Percentiles rank a stretch among this genome's conserved stretches.
Evolutionary conservation across 2,113 vertebrate species (phyloP).

Genomic region (Phoenicopterus ruber): DNA sequence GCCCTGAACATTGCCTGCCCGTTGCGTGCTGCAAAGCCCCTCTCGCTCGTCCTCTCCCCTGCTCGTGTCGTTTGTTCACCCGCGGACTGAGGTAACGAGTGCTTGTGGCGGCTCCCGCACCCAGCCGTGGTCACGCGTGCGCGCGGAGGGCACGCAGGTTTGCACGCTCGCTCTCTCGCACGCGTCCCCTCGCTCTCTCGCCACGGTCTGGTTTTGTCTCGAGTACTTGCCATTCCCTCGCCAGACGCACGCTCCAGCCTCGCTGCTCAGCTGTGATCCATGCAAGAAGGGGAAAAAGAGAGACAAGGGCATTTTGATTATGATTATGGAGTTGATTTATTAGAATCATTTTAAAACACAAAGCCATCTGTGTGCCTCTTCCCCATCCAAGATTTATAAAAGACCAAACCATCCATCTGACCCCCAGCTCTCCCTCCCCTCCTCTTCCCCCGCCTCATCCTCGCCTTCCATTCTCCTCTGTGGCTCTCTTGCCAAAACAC

Average conservation of each 20-base stretch:
- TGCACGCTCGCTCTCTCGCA: background rate
- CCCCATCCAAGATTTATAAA: slow-evolving; percentile 66
- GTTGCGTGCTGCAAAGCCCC: background rate
- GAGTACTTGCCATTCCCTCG: background rate
- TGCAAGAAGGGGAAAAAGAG: background rate
- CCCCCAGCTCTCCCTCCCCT: slow-evolving; percentile 30
- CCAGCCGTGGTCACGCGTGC: background rate
- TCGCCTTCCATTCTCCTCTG: slow-evolving; percentile 6
- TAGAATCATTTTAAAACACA: slow-evolving; percentile 65
- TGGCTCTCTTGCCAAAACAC: slow-evolving; percentile 54
- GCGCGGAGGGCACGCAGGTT: background rate
- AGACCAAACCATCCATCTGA: slow-evolving; percentile 63
- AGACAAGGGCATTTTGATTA: slow-evolving; percentile 61
- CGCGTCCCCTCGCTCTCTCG: rapidly evolving
- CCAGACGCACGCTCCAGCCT: background rate
- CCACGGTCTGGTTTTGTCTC: background rate
- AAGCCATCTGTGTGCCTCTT: slow-evolving; percentile 69
- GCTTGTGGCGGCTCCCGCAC: background rate
- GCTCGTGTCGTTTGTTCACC: rapidly evolving
- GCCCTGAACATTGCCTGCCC: background rate
- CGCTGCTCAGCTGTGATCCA: slow-evolving; percentile 35
- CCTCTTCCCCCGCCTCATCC: background rate
- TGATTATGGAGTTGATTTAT: slow-evolving; percentile 66
- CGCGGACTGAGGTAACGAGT: rapidly evolving
- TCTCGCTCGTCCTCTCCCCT: background rate